Conservation (phyloP, 1,140 invertebrate genomes). For the Temnothorax longispinosus region DNA sequence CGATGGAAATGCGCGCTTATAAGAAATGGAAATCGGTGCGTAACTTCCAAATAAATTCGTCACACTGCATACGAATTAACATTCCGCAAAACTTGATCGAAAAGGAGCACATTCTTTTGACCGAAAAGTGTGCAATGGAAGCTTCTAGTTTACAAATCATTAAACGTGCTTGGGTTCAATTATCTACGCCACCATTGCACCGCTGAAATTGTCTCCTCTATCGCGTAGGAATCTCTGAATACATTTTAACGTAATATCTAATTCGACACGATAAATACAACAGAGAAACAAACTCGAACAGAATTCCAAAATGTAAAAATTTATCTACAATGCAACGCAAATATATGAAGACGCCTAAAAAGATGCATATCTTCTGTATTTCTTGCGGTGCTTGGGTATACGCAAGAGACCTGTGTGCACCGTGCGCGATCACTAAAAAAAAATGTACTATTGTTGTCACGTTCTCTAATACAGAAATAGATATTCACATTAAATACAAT, state of each 20-base stretch:
- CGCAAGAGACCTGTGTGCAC: constrained; percentile 1
- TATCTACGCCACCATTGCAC: background rate
- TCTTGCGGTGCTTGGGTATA: background rate
- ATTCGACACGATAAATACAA: constrained; percentile 22
- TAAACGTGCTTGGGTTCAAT: background rate
- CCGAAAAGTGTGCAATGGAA: background rate
- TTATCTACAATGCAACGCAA: background rate
- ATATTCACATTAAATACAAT: constrained; percentile 40
- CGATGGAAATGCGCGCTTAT: constrained; percentile 12
- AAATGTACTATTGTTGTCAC: constrained; percentile 16
- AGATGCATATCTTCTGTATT: background rate
- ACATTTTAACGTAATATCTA: constrained; percentile 8
- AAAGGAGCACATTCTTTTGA: background rate
- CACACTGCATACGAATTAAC: constrained; percentile 20
- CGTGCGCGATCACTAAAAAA: background rate
- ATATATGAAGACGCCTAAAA: background rate
- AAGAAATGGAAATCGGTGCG: constrained; percentile 7
- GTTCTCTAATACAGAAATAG: constrained; percentile 22
- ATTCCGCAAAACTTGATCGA: constrained; percentile 29
- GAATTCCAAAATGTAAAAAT: background rate
- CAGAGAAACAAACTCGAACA: constrained; percentile 2
- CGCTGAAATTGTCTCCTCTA: background rate
- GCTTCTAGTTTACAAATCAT: background rate
- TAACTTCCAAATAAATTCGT: constrained; percentile 27
- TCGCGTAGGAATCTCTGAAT: background rate